Percentiles rank a stretch among this genome's conserved stretches.
Conservation (phyloP, 92 coral and sea anemone genomes). For the Micromussa lordhowensis region DNA sequence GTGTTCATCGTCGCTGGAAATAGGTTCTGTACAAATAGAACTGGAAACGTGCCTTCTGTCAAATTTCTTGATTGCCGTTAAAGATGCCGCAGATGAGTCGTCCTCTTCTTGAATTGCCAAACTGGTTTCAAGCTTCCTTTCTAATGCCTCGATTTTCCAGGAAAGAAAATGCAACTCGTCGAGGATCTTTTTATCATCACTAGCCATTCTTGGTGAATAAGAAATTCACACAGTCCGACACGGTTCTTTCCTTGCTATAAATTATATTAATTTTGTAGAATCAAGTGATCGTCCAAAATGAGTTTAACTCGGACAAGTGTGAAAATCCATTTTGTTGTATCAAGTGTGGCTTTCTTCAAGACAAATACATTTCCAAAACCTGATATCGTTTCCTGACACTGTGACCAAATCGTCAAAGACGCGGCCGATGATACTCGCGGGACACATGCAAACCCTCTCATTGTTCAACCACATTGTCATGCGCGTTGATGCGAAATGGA, state of each 20-base stretch:
- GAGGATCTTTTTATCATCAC: slow-evolving; percentile 61
- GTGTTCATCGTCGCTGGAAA: slow-evolving; percentile 39
- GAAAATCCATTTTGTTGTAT: not conserved
- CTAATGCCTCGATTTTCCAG: slow-evolving; percentile 72
- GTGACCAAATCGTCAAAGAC: not conserved
- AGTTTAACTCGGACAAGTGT: not conserved
- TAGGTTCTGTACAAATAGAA: slow-evolving; percentile 35
- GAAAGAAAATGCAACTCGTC: slow-evolving; percentile 76
- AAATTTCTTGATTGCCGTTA: slow-evolving; percentile 12
- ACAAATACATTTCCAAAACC: not conserved
- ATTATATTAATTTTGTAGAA: not conserved
- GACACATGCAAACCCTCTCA: slow-evolving; percentile 21
- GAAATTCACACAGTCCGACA: slow-evolving; percentile 1
- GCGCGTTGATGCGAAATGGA: slow-evolving; percentile 33
- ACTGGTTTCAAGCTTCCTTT: slow-evolving; percentile 72
- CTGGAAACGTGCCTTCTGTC: slow-evolving; percentile 1
- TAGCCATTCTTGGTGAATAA: slow-evolving; percentile 21
- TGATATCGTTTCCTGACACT: not conserved
- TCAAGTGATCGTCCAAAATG: not conserved
- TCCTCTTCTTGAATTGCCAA: slow-evolving; percentile 47
- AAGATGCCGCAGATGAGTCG: slow-evolving; percentile 18
- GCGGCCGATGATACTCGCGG: slow-evolving; percentile 39
- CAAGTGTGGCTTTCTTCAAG: not conserved
- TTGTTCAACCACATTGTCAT: slow-evolving; percentile 25
- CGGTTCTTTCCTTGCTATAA: not conserved